Percentiles rank a stretch among this genome's conserved stretches.
phyloP scores from a whole-genome alignment of 1,140 invertebrate species.

The Phthorimaea operculella region DNA sequence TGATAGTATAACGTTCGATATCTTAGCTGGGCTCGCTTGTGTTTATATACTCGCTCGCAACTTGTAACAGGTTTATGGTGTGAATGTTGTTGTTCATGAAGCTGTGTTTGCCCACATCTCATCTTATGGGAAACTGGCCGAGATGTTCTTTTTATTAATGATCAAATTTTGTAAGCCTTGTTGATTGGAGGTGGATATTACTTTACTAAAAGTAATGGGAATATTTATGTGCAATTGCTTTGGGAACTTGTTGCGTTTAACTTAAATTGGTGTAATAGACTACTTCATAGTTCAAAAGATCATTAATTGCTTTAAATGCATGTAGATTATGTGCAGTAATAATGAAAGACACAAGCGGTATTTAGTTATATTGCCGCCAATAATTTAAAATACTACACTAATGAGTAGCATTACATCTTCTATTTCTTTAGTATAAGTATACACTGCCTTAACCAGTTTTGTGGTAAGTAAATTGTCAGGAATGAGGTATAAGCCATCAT shows the following conservation, averaged over 20 bases:
- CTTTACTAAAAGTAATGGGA: not conserved
- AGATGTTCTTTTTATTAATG: slow-evolving; percentile 16
- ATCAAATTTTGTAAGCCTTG: slow-evolving; percentile 9
- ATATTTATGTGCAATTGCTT: not conserved
- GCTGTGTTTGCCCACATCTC: slow-evolving; percentile 7
- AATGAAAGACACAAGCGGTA: no score
- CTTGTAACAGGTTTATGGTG: slow-evolving; percentile 18
- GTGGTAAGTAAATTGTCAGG: not conserved
- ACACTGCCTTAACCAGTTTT: not conserved
- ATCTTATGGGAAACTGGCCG: slow-evolving; percentile 14
- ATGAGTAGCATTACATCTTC: not conserved
- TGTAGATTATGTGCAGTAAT: no score
- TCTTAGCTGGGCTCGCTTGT: not conserved
- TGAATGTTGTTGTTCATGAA: slow-evolving; percentile 13
- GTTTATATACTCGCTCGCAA: slow-evolving; percentile 1
- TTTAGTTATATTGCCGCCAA: no score
- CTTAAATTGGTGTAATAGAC: no score
- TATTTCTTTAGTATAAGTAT: not conserved
- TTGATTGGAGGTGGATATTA: slow-evolving; percentile 13
- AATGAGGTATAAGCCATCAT: not conserved
- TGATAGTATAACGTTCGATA: slow-evolving; percentile 15
- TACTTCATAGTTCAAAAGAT: no score
- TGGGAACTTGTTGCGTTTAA: no score
- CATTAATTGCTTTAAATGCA: no score
- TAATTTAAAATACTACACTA: no score